Evolutionary conservation across 2,888 invertebrate species (phyloP).

Genomic region (Synergus gifuensis): DNA sequence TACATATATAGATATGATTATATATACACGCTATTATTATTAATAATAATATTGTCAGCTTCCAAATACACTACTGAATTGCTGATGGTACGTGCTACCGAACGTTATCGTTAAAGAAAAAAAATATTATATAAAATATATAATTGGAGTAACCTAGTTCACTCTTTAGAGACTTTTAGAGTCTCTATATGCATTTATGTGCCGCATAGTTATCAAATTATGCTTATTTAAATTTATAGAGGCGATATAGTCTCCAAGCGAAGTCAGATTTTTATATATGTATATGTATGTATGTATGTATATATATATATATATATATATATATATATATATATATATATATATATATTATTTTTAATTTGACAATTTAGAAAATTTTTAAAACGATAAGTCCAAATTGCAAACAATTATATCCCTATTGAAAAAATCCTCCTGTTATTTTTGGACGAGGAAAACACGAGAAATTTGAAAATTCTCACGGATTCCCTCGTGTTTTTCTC

Average conservation of each 20-base stretch:
- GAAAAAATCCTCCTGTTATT: no score
- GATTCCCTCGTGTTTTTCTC: no score
- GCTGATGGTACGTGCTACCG: slow-evolving; percentile 39
- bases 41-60: background rate
- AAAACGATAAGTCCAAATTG: no score
- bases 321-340: background rate
- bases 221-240: slow-evolving; percentile 21
- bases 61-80: slow-evolving; percentile 11
- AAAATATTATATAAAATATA: slow-evolving; percentile 13
- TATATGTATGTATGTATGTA: no score
- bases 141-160: slow-evolving; percentile 9
- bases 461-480: no score
- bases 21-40: background rate
- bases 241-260: slow-evolving; percentile 20
- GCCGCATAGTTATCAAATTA: slow-evolving; percentile 14
- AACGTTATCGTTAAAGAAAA: slow-evolving; percentile 21
- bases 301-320: background rate
- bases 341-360: no score
- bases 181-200: slow-evolving; percentile 8
- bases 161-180: slow-evolving; percentile 19
- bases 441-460: no score
- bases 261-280: background rate
- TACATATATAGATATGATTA: background rate
- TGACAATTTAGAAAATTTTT: no score
- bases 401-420: no score